These are phyloP conservation scores for Agelaius tricolor DNA, from an alignment of 2,113 vertebrate genomes.

Conservation along the genomic window DNA sequence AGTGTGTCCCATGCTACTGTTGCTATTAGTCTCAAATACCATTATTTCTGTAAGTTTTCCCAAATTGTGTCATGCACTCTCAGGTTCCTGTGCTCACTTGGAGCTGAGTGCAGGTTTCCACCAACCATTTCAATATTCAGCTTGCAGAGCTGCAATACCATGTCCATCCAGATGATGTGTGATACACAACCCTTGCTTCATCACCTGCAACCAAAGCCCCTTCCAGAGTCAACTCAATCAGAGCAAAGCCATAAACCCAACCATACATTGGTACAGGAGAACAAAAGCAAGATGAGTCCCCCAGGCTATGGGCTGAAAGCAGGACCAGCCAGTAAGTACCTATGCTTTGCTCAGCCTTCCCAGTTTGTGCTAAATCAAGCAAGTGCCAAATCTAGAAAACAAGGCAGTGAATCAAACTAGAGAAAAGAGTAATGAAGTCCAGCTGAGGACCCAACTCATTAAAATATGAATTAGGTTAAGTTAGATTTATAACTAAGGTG, in stretches of 20 bases:
- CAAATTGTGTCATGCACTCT: neutral
- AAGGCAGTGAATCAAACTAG: neutral
- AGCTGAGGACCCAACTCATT: neutral
- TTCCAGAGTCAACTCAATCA: neutral
- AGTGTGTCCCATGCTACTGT: accelerated
- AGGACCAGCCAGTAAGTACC: neutral
- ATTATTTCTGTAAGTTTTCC: neutral
- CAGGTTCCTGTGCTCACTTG: neutral
- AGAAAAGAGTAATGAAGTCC: neutral
- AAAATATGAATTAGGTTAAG: neutral
- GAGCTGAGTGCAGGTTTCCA: neutral
- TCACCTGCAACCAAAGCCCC: neutral
- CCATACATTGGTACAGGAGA: neutral
- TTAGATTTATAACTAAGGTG: neutral
- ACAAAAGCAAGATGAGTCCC: neutral
- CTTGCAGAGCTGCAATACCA: neutral
- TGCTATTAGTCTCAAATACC: neutral
- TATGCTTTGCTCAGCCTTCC: neutral
- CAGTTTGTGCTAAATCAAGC: neutral
- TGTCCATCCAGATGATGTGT: accelerated
- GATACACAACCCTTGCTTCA: neutral
- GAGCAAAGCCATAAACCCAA: neutral
- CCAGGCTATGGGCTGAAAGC: neutral
- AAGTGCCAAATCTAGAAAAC: neutral
- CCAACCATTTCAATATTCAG: neutral